A percentile compares a stretch with the other conserved stretches of the same genome.
phyloP scores from a whole-genome alignment of 1,140 invertebrate genomes.

The Kradibia gibbosae region DNA sequence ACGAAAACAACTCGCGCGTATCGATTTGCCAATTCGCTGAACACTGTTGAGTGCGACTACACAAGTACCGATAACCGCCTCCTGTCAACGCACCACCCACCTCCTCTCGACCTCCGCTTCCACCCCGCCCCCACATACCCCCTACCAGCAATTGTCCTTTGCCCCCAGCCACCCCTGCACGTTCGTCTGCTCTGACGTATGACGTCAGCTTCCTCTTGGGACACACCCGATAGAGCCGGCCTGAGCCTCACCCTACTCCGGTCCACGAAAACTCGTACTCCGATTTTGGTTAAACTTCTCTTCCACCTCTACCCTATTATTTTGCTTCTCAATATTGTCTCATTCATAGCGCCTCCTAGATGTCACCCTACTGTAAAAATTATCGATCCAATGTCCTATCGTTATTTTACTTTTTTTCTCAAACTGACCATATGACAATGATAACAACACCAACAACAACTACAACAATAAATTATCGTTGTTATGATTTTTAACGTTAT shows the following conservation, averaged over 20 bases:
- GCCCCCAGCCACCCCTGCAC: background rate
- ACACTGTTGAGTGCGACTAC: conserved; percentile 8
- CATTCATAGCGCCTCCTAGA: too few relatives aligned
- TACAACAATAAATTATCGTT: too few relatives aligned
- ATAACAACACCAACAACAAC: too few relatives aligned
- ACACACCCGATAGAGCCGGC: too few relatives aligned
- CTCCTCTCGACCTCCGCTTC: background rate
- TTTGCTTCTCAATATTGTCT: too few relatives aligned
- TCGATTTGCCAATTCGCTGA: conserved; percentile 41
- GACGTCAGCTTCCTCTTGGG: background rate
- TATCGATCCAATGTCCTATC: too few relatives aligned
- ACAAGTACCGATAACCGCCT: background rate
- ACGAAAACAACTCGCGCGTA: background rate
- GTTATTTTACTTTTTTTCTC: too few relatives aligned
- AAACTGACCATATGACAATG: too few relatives aligned
- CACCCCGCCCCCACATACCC: background rate
- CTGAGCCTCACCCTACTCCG: background rate
- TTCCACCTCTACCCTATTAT: background rate
- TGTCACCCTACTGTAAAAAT: background rate
- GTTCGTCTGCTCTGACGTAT: background rate
- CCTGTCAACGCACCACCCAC: background rate
- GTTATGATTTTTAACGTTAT: too few relatives aligned
- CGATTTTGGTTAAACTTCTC: background rate
- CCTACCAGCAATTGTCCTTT: background rate
- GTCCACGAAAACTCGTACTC: background rate